Evolutionary conservation across 1,140 invertebrate genomes (phyloP), one percentile per base, ranked within the genome.

Genomic region (Drosophila grimshawi): DNA sequence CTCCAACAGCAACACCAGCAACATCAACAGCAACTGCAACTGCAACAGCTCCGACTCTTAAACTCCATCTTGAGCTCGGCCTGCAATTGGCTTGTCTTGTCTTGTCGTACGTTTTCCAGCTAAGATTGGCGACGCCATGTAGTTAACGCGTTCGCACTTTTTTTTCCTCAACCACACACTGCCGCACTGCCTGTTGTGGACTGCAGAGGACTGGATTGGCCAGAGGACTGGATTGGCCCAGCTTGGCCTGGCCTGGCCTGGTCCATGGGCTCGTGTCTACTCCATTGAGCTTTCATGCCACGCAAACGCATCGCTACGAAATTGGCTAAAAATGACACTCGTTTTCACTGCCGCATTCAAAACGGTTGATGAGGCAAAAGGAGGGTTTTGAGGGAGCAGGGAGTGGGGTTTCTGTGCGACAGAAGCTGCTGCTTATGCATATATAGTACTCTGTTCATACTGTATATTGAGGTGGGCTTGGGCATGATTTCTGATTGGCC

Each of bases 141-240:
- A 86, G 83, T 86, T 86, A 86, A 88, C 83, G 83, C 83, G 83
- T 86, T 88, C 79, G 83, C 83, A 88, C 82, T 86, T 86, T 89
- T 81, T 85, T 86, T 65, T 51, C 27, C 51, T 33, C 10, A 30
- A 4, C 43, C 32, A 43, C 39, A 45, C 48, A 43, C 29, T 46
- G 19, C 7, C 57, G 35, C 32, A 11, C 27, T 1, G 52, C 4
- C 11, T 45, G 29, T 5, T 55, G 11, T 45, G 11, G 6, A 11
- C 4, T 43, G 4, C 8, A 8, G 5, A 6, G 55, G 55, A 29
- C 4, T 43, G 55, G 39, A 10, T 5, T 45, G 56, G 52, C 33
- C 11, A 8, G 5, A 6, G 55, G 55, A 29, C 4, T 43, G 55
- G 39, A 10, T 5, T 45, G 56, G 52, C 33, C 11, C 8, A 30